Base-by-base conservation (phyloP, 2,113 vertebrate species). In the Nothobranchius furzeri region DNA sequence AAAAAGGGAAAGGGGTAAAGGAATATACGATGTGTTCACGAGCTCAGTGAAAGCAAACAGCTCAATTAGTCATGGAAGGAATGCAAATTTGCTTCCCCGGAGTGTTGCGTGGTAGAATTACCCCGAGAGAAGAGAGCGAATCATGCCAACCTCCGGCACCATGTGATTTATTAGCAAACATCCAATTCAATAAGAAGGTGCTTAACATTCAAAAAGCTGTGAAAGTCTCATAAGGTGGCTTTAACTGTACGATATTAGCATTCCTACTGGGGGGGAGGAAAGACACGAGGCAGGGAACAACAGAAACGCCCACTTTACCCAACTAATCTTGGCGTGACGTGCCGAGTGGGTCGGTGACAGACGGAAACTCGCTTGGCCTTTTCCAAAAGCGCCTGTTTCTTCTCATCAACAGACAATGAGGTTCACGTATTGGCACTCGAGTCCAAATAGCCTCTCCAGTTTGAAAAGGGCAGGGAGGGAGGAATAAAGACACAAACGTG, bases 141-240 rank as follows among this genome's bases (percentile, higher is more conserved):
- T 90, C 89, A 90, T 58, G 77, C 77, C 79, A 79, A 75, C 75
- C 82, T 77, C 67, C 64, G 48, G 78, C 66, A 59, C 77, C 71
- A 58, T 65, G 71, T 89, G 85, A 89, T 89, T 90, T 92, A 91
- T 88, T 84, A 88, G 81, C 86, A 92, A 89, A 92, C 87, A 92
- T 90, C 89, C 81, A 87, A 91, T 91, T 92, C 85, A 89, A 91
- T 91, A 89, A 87, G 83, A 75, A 78, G 86, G 86, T 83, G 82
- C 83, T 91, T 87, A 90, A 88, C 86, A 88, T 90, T 91, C 81
- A 84, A 85, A 80, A 85, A 76, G 74, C 78, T 83, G 56, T 74
- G 73, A 70, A 87, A 90, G 74, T 83, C 82, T 90, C 73, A 85
- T 86, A 76, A 87, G 82, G 83, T 76, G 79, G 77, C 57, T 73